Conservation (phyloP, 1,140 invertebrate species). For the Hypsibius dujardini region DNA sequence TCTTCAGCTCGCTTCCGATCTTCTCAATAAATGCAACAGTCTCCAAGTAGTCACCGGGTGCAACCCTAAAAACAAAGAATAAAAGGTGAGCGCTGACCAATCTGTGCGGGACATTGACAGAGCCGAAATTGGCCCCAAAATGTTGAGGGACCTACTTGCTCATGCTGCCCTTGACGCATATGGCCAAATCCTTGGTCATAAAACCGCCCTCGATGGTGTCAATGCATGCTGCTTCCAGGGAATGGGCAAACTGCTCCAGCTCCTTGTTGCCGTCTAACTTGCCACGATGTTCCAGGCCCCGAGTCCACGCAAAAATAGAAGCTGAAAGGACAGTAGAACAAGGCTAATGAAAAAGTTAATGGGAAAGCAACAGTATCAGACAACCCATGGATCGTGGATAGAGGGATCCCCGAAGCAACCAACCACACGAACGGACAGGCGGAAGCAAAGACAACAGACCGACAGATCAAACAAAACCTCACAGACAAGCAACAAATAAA, state of each 20-base stretch:
- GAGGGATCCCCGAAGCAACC: no score
- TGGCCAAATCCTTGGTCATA: slow-evolving; percentile 98
- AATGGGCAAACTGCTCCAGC: slow-evolving; percentile 56
- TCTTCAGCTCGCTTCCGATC: slow-evolving; percentile 72
- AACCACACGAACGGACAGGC: no score
- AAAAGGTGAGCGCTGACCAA: slow-evolving; percentile 12
- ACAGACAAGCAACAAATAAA: no score
- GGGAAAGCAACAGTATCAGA: no score
- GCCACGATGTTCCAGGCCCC: slow-evolving; percentile 72
- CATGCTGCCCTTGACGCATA: slow-evolving; percentile 78
- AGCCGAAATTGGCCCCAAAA: no score
- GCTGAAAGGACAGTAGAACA: slow-evolving; percentile 36
- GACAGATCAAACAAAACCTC: no score
- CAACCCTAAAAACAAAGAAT: slow-evolving; percentile 41
- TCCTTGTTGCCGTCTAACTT: slow-evolving; percentile 68
- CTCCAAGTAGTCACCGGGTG: slow-evolving; percentile 72
- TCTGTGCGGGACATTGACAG: neutral
- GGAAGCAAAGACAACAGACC: no score
- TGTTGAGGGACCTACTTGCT: slow-evolving; percentile 27
- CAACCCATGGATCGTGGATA: no score
- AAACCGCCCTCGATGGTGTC: slow-evolving; percentile 77
- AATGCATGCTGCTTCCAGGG: slow-evolving; percentile 72
- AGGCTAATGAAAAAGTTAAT: no score
- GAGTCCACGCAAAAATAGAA: slow-evolving; percentile 96
- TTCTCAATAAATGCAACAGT: slow-evolving; percentile 96